phyloP scores from a whole-genome alignment of 2,888 invertebrate genomes.

The Trachelus tabidus region DNA sequence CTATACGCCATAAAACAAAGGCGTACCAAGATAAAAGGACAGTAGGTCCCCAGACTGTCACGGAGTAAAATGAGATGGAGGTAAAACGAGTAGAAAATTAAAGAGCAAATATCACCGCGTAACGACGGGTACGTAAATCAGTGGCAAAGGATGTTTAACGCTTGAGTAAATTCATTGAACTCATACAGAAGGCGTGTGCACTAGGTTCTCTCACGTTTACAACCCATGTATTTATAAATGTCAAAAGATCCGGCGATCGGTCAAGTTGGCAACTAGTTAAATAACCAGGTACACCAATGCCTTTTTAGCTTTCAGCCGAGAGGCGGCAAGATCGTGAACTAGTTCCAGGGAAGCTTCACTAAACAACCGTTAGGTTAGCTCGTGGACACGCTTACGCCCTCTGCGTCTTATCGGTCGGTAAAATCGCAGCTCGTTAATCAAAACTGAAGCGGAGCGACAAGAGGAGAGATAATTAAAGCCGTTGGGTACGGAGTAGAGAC shows the following conservation, averaged over 20 bases:
- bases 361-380: too few relatives aligned
- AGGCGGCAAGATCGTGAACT: too few relatives aligned
- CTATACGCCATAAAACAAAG: too few relatives aligned
- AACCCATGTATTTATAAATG: constrained; percentile 10
- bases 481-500: not conserved
- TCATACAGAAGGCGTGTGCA: not conserved
- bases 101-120: too few relatives aligned
- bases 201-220: not conserved
- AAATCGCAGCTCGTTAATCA: constrained; percentile 19
- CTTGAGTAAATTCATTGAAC: constrained; percentile 18
- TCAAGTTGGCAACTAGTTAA: too few relatives aligned
- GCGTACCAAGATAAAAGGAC: too few relatives aligned
- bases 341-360: too few relatives aligned
- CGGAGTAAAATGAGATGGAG: too few relatives aligned
- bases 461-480: constrained; percentile 14
- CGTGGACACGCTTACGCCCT: not conserved
- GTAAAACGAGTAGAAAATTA: too few relatives aligned
- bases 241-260: not conserved
- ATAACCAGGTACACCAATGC: too few relatives aligned
- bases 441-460: not conserved
- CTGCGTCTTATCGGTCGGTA: constrained; percentile 10
- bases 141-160: not conserved
- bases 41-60: too few relatives aligned
- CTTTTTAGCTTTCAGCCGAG: too few relatives aligned
- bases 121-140: not conserved